Base-by-base conservation (phyloP, 2,113 vertebrate genomes). In the Mobula birostris region DNA sequence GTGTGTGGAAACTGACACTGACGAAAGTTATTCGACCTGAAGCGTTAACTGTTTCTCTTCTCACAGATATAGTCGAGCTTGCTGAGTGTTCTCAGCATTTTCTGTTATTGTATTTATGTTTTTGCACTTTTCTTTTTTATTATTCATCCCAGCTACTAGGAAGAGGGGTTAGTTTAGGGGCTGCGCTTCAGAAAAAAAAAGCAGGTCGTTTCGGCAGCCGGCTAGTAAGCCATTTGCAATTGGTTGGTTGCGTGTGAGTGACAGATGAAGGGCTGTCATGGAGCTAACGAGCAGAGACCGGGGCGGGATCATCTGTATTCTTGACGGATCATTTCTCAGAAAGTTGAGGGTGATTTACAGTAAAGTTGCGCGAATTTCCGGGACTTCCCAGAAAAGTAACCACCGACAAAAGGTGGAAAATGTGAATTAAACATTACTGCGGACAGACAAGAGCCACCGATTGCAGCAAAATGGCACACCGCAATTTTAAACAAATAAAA, bases 251-350 rank as follows among this genome's bases (percentile, higher is more conserved):
- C 11, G 58, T 88, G 5, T n/a, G n/a, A 68, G 12, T 68, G 85
- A 68, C 85, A n/a, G 58, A 32, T 27, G 12, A 63, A 88, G 58
- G 17, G 5, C 17, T 66, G 29, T n/a, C 27, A 32, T 12, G 6
- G 29, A 12, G 61, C 85, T 12, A 66, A 68, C 66, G 61, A 36
- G n/a, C 12, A 19, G 1, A 90, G n/a, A 68, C 61, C 29, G 61
- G 85, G 85, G 85, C 61, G 85, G 85, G 85, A 90, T 68, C 61
- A 66, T n/a, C 56, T 66, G 29, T 32, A 29, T 12, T 17, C n/a
- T 90, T 90, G 85, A 66, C 85, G 85, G 85, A 15, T 90, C 61
- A 90, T 90, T 90, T 90, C 85, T 90, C 85, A 90, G 85, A 90
- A 90, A 68, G 85, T 90, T 66, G 85, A 68, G 29, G 61, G 29